Evolutionary conservation across 2,113 vertebrate genomes (phyloP), one percentile per base, ranked within the genome.

Genomic region (Egretta garzetta): DNA sequence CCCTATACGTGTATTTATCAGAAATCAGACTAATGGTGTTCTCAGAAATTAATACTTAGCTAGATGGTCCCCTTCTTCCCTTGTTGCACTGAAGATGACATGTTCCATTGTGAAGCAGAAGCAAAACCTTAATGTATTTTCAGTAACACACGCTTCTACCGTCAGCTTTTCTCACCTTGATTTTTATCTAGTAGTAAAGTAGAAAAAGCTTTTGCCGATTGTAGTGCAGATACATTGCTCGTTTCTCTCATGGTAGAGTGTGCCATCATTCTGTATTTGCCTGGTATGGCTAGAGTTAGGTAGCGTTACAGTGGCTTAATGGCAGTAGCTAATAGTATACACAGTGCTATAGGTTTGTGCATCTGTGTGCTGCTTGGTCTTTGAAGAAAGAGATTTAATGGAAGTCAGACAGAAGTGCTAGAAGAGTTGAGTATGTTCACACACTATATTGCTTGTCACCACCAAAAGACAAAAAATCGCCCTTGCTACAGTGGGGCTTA

Each of bases 401-500:
- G 80, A 75, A 59, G 33, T 63, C 53, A 81, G 63, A 43, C 3
- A 73, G 6, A 56, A 62, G 47, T 45, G 8, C 41, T 72, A 10
- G 16, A 62, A 60, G 64, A 84, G 30, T 21, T 79, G 35, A 6
- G 1, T 21, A 14, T 1, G 3, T 74, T 71, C 41, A 50, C 35
- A 17, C 2, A 1, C 28, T 58, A 11, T 63, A 10, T 35, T 72
- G 22, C 24, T 87, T 32, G 8, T 39, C 18, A 64, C 21, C 32
- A 7, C 37, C 22, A 63, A 50, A 68, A 59, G n/a, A 10, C 33
- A 9, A 23, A 33, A 1, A 4, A 26, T 35, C 1, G 0, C 19
- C 21, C 14, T 59, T 85, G 20, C n/a, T 77, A 1, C 26, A 37
- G 8, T 6, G 18, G 23, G 24, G 14, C 45, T 64, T 58, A 8